Evolutionary conservation across 1,140 invertebrate genomes (phyloP), one percentile per base, ranked within the genome.

Genomic region (Caligus rogercresseyi): DNA sequence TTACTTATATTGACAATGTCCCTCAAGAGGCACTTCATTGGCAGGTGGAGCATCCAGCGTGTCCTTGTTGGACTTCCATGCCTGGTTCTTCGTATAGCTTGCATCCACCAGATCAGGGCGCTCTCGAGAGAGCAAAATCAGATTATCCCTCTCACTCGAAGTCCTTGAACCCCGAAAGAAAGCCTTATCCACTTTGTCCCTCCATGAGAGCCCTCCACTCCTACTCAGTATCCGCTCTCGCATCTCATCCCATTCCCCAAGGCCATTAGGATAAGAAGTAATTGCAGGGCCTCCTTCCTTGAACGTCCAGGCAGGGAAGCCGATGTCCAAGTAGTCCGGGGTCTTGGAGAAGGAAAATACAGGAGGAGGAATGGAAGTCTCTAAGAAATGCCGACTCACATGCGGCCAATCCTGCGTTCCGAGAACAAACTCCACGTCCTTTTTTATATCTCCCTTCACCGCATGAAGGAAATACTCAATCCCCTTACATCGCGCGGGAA

Each of bases 241-340:
- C 69, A 87, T 83, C 65, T 82, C 69, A 74, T 95, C 89, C 93
- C 93, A 98, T 54, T 88, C 75, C 0, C 92, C 92, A 60, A 97
- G 80, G 31, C 93, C 93, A 59, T 61, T 84, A 0, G 93, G 92
- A 76, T 95, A 93, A 4, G 94, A 73, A 53, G 83, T 82, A 66
- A 96, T 94, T 1, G 92, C 92, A 52, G 93, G 93, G 1, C 93
- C 93, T 53, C 93, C 92, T 76, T 90, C 88, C 91, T 91, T 95
- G 75, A 98, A 97, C 25, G 87, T 84, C 93, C 93, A 97, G 0
- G 92, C 86, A 54, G 93, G 93, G 77, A 95, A 97, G 78, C 85
- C 88, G 64, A 97, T 93, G 71, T 98, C 93, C 72, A 80, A 79
- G 74, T 91, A 88, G 16, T 89, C 81, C 54, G 73, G 69, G 15